Conservation (phyloP, 2,797 vertebrate genomes). For the Lemur catta region DNA sequence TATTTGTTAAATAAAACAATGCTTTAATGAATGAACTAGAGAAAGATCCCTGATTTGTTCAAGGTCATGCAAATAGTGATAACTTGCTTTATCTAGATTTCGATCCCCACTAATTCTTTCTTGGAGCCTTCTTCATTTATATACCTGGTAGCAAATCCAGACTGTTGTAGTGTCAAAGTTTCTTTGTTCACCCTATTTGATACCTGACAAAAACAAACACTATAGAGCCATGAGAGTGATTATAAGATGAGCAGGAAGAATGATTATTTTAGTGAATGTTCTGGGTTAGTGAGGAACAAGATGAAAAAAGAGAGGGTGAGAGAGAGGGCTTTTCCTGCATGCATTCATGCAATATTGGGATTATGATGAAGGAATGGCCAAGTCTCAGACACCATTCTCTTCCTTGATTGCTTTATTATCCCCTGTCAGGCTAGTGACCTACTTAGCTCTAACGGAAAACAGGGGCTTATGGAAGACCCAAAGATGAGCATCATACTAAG, state of each 20-base stretch:
- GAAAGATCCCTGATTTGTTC: neutral
- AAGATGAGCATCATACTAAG: neutral
- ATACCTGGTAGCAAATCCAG: neutral
- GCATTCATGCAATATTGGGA: neutral
- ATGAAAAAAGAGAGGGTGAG: neutral
- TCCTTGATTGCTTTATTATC: neutral
- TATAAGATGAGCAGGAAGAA: neutral
- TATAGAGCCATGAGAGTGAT: neutral
- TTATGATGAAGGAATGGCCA: neutral
- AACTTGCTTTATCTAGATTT: neutral
- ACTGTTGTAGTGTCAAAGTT: neutral
- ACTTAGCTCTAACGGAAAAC: neutral
- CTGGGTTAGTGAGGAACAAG: neutral
- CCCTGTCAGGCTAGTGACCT: neutral
- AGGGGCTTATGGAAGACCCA: neutral
- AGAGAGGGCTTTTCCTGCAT: neutral
- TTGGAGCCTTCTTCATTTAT: neutral
- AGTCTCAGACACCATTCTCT: neutral
- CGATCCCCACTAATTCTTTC: neutral
- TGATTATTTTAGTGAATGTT: neutral
- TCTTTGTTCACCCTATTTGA: neutral
- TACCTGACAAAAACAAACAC: neutral
- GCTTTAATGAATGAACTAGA: slow-evolving; percentile 15
- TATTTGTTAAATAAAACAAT: slow-evolving; percentile 1
- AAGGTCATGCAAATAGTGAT: neutral